phyloP scores from a whole-genome alignment of 2,888 invertebrate species.

The Phorcus lineatus region DNA sequence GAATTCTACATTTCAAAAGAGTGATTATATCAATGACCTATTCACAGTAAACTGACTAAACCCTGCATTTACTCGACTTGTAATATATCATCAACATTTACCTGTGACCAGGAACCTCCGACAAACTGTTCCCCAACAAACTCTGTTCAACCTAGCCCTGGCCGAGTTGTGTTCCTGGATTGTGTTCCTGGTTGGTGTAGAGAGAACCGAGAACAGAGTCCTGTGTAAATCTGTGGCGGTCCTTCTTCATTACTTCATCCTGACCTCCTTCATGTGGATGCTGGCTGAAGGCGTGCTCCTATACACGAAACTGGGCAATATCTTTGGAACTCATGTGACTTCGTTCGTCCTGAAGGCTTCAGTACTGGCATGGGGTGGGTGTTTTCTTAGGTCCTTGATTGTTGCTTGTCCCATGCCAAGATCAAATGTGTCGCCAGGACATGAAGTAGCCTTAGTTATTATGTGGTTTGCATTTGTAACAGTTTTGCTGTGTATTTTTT shows the following conservation, averaged over 20 bases:
- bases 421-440: too few species aligned
- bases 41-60: too few species aligned
- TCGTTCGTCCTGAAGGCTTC: slow-evolving; percentile 81
- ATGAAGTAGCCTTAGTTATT: too few species aligned
- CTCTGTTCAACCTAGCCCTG: slow-evolving; percentile 81
- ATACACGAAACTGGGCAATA: slow-evolving; percentile 82
- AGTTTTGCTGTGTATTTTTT: too few species aligned
- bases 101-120: slow-evolving; percentile 78
- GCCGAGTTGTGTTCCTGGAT: slow-evolving; percentile 80
- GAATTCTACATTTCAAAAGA: too few species aligned
- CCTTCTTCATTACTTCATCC: slow-evolving; percentile 81
- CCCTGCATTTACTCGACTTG: neutral
- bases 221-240: slow-evolving; percentile 80
- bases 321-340: slow-evolving; percentile 79
- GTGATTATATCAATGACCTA: too few species aligned
- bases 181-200: slow-evolving; percentile 72
- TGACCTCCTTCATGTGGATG: slow-evolving; percentile 80
- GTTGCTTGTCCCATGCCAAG: too few species aligned
- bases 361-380: slow-evolving; percentile 80
- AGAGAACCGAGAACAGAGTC: slow-evolving; percentile 68
- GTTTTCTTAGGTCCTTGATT: neutral
- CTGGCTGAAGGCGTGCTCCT: slow-evolving; percentile 82
- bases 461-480: too few species aligned
- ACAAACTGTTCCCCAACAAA: slow-evolving; percentile 81
- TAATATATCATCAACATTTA: neutral